Conservation (phyloP, 1,140 invertebrate species). For the Drosophila saltans region DNA sequence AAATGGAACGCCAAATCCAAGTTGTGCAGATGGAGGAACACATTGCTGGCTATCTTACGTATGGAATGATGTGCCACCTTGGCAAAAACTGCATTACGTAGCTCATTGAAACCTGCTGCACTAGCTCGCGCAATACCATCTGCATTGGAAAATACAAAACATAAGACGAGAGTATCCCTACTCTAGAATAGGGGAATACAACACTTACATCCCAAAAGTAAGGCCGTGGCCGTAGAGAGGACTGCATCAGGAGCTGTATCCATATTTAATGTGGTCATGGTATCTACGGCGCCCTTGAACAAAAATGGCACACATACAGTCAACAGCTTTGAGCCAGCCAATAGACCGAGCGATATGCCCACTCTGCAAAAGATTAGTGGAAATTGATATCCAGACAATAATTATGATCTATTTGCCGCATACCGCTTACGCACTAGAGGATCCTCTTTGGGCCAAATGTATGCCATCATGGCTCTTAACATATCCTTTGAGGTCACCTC, state of each 20-base stretch:
- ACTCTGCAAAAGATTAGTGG: slow-evolving; percentile 85
- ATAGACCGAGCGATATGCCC: slow-evolving; percentile 90
- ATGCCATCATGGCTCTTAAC: slow-evolving; percentile 93
- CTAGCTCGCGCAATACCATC: slow-evolving; percentile 96
- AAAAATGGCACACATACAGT: slow-evolving; percentile 98
- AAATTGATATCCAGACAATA: neutral
- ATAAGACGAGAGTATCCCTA: neutral
- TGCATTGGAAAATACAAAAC: slow-evolving; percentile 76
- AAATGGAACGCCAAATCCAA: slow-evolving; percentile 98
- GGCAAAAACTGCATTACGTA: slow-evolving; percentile 98
- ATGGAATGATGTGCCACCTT: slow-evolving; percentile 99
- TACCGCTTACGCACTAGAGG: slow-evolving; percentile 69
- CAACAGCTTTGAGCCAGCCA: slow-evolving; percentile 92
- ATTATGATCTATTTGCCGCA: neutral
- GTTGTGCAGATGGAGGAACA: slow-evolving; percentile 98
- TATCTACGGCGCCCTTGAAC: slow-evolving; percentile 97
- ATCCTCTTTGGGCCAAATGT: slow-evolving; percentile 96
- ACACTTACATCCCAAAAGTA: slow-evolving; percentile 95
- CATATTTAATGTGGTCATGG: slow-evolving; percentile 91
- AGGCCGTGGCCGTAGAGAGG: slow-evolving; percentile 88
- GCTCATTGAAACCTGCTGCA: slow-evolving; percentile 96
- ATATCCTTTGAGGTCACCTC: slow-evolving; percentile 91
- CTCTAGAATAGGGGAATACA: too few relatives aligned
- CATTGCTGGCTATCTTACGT: slow-evolving; percentile 95
- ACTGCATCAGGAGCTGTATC: slow-evolving; percentile 89